phyloP scores from a whole-genome alignment of 2,888 invertebrate genomes.

The Thalpophila matura region DNA sequence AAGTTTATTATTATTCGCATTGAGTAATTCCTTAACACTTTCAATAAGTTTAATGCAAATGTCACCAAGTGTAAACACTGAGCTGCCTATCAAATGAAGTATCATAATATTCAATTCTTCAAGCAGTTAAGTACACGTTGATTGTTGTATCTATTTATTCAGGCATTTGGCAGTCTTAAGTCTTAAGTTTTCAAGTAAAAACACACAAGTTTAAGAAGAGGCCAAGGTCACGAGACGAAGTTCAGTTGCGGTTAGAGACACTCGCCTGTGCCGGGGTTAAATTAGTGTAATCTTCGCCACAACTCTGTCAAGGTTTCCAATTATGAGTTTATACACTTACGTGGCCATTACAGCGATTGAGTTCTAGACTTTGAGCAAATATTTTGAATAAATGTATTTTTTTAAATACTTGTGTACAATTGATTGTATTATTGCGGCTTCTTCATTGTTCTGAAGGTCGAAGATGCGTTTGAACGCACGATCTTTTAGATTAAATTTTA shows the following conservation, averaged over 20 bases:
- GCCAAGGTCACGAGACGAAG: conserved; percentile 72
- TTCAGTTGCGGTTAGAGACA: conserved; percentile 78
- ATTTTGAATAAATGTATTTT: conserved; percentile 33
- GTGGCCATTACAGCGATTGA: conserved; percentile 60
- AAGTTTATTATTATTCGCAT: conserved; percentile 68
- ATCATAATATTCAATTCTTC: background rate
- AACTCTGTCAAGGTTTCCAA: conserved; percentile 79
- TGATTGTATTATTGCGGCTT: background rate
- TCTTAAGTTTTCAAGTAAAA: conserved; percentile 23
- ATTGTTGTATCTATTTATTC: conserved; percentile 2
- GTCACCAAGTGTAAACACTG: conserved; percentile 20
- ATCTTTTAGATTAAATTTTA: background rate
- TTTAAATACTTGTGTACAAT: background rate
- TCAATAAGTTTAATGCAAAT: conserved; percentile 53
- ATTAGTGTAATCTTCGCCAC: conserved; percentile 83
- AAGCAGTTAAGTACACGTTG: background rate
- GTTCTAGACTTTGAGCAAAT: conserved; percentile 39
- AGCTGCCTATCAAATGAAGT: conserved; percentile 30
- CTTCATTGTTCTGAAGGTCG: background rate
- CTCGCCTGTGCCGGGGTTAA: conserved; percentile 67
- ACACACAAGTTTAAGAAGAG: conserved; percentile 50
- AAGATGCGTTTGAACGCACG: background rate
- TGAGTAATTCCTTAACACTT: conserved; percentile 56
- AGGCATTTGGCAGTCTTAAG: background rate
- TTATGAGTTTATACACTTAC: conserved; percentile 65